Conservation (phyloP, 2,797 vertebrate genomes). For the Odontamblyopus rebecca region DNA sequence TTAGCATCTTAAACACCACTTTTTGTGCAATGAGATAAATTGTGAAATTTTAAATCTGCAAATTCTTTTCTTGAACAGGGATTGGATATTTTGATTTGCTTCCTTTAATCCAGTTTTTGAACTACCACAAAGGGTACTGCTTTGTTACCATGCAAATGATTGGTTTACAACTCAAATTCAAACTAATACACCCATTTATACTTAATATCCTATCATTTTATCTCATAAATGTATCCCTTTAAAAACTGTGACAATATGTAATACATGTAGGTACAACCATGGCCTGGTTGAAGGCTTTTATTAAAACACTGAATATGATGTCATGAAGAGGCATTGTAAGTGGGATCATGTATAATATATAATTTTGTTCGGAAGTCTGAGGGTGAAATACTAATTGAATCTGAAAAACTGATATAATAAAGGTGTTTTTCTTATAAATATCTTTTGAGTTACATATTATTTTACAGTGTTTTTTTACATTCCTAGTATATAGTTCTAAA, state of each 20-base stretch:
- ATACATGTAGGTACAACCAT: not conserved
- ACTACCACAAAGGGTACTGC: not conserved
- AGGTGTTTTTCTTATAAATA: not conserved
- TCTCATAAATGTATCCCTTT: not conserved
- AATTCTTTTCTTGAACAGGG: not conserved
- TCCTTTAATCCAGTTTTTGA: not conserved
- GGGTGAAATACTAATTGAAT: not conserved
- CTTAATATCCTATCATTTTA: not conserved
- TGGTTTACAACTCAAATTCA: not conserved
- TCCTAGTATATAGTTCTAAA: not conserved
- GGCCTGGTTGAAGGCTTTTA: not conserved
- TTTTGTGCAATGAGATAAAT: not conserved
- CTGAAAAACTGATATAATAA: constrained; percentile 2
- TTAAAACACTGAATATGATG: not conserved
- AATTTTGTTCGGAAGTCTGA: constrained; percentile 3
- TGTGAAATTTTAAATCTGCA: not conserved
- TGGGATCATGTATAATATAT: not conserved
- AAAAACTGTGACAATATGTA: not conserved
- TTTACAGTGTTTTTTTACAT: not conserved
- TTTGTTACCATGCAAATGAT: not conserved
- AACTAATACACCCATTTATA: not conserved
- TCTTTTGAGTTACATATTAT: not conserved
- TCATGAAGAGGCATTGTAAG: not conserved
- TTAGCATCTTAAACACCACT: not conserved
- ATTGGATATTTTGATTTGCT: not conserved